Conservation (phyloP, 2,113 vertebrate species). For the Phodopus roborovskii region DNA sequence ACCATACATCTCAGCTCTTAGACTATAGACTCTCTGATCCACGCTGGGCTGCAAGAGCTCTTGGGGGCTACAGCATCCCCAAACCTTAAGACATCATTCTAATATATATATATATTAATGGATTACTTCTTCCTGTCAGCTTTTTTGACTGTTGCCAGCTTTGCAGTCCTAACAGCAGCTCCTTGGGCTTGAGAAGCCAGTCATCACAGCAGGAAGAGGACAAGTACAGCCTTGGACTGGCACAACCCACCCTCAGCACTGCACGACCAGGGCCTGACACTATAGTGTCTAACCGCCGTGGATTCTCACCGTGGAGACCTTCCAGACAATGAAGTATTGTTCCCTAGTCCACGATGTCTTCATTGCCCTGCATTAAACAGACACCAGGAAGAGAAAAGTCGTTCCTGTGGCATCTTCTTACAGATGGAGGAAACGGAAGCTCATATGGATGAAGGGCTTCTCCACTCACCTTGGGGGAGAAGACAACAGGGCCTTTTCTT, state of each 20-base stretch:
- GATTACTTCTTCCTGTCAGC: not conserved
- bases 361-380: not conserved
- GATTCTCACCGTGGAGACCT: not conserved
- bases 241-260: too few relatives aligned
- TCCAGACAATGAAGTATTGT: constrained; percentile 27
- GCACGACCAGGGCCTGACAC: not conserved
- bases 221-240: rapidly evolving
- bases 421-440: not conserved
- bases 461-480: not conserved
- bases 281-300: not conserved
- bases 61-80: not conserved
- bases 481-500: not conserved
- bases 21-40: not conserved
- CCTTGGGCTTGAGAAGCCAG: not conserved
- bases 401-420: not conserved
- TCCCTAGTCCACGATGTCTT: not conserved
- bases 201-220: not conserved
- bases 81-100: not conserved
- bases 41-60: not conserved
- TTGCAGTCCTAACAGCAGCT: not conserved
- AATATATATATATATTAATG: not conserved
- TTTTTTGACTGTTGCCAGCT: not conserved
- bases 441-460: not conserved
- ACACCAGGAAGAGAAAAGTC: constrained; percentile 31
- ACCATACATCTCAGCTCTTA: not conserved